Base-by-base conservation (phyloP, 2,888 invertebrate species). In the Sphaeridia pumilis region DNA sequence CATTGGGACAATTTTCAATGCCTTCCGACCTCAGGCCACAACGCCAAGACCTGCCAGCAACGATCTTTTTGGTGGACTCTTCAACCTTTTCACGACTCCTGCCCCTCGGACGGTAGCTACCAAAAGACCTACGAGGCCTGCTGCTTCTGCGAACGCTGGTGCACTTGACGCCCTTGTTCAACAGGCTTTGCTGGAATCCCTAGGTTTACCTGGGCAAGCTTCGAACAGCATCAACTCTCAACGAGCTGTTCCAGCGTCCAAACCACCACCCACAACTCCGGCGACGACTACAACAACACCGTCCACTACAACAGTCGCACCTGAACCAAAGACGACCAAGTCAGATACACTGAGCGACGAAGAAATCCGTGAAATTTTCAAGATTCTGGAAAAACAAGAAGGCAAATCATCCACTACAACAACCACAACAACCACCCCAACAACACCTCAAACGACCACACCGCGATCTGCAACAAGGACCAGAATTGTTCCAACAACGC, bases 281-380 rank as follows among this genome's bases (percentile, higher is more conserved):
- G 46, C 52, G 10, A 38, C 52, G 27, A 52, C 20, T 25, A 20
- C 43, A 2, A 52, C 38, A 21, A 26, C n/a, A n/a, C n/a, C n/a
- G n/a, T n/a, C n/a, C n/a, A n/a, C n/a, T n/a, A n/a, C n/a, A n/a
- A n/a, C n/a, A n/a, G n/a, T n/a, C n/a, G n/a, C n/a, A n/a, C n/a
- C n/a, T n/a, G n/a, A n/a, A n/a, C n/a, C n/a, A n/a, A n/a, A n/a
- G n/a, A n/a, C n/a, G n/a, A n/a, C 45, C 14, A 26, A 20, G 5
- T 24, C 45, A 3, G 22, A 45, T 3, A 58, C 58, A 1, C 28
- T 62, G 2, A 52, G 54, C 17, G 60, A 62, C 44, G 46, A 53
- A 0, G 62, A 62, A 48, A 46, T 62, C 20, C 55, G 57, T 49
- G 52, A 54, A 4, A 62, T 62, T 48, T 62, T 57, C 28, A 49